phyloP scores from a whole-genome alignment of 2,113 vertebrate genomes.

The Morone chrysops region DNA sequence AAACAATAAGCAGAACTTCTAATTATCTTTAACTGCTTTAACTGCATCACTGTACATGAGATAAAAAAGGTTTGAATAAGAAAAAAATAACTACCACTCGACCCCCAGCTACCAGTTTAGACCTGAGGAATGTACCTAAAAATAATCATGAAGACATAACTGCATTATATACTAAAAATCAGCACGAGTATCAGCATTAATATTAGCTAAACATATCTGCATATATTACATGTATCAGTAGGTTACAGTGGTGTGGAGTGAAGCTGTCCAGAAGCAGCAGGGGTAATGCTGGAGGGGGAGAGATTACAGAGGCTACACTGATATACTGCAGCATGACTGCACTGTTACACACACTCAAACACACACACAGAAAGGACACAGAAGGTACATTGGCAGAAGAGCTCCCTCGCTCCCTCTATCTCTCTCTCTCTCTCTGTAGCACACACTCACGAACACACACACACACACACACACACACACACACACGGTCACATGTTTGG shows the following conservation, averaged over 20 bases:
- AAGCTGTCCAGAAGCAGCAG: conserved; percentile 60
- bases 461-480: not conserved
- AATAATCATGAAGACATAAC: not conserved
- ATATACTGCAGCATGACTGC: conserved; percentile 61
- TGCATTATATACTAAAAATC: not conserved
- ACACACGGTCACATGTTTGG: conserved; percentile 62
- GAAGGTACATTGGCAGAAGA: conserved; percentile 36
- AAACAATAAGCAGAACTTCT: not conserved
- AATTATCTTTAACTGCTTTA: not conserved
- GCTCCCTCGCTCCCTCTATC: conserved; percentile 12
- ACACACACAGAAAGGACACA: conserved; percentile 41
- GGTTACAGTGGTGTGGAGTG: conserved; percentile 36
- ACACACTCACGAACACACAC: not conserved
- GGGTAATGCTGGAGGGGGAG: conserved; percentile 34
- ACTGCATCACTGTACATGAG: not conserved
- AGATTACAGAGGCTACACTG: conserved; percentile 63
- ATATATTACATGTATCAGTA: not conserved
- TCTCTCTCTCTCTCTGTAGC: too few relatives aligned
- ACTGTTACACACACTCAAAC: conserved; percentile 10
- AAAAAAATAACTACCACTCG: too few relatives aligned
- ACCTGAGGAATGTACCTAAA: not conserved
- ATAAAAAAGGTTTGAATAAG: too few relatives aligned
- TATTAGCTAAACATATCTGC: not conserved
- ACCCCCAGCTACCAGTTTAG: too few relatives aligned
- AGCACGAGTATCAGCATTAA: not conserved